Evolutionary conservation across 2,888 invertebrate species (phyloP), one percentile per base, ranked within the genome.

Genomic region (Arenicola marina): DNA sequence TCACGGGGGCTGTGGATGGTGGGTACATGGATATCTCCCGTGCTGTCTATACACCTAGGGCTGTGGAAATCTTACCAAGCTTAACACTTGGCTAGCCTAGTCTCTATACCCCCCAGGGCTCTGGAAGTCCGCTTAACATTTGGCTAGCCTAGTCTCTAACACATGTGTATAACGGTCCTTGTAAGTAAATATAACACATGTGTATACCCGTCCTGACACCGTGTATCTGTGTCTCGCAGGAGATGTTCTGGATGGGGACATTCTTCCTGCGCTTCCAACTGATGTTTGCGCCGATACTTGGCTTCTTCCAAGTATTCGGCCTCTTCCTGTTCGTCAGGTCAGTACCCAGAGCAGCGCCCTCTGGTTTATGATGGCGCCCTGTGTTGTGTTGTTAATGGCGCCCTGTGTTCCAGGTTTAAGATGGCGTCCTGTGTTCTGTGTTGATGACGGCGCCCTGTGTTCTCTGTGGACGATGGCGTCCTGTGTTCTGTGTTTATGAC

Each of bases 281-380:
- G 29, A 38, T 72, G 45, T 75, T 72, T 38, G 56, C 59, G 1
- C 73, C 75, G 1, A 59, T 78, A 31, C 71, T 77, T 55, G 77
- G 78, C n/a, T 70, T 66, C 1, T 74, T 72, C 72, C 76, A 76
- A 26, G 70, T 72, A 2, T 71, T 78, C 55, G 63, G 68, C 29
- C 68, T 79, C 54, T 80, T 76, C 66, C 65, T 79, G 65, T 67
- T 75, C 55, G 71, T 73, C 31, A 76, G 80, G 80, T 79, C n/a
- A n/a, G n/a, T n/a, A n/a, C n/a, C n/a, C n/a, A n/a, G n/a, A n/a
- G n/a, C n/a, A n/a, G n/a, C n/a, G n/a, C n/a, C n/a, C n/a, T n/a
- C n/a, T n/a, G n/a, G n/a, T n/a, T n/a, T n/a, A n/a, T n/a, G n/a
- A n/a, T n/a, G n/a, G n/a, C n/a, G n/a, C n/a, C n/a, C n/a, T n/a